Conservation (phyloP, 1,140 invertebrate species). For the Drosophila kikkawai region DNA sequence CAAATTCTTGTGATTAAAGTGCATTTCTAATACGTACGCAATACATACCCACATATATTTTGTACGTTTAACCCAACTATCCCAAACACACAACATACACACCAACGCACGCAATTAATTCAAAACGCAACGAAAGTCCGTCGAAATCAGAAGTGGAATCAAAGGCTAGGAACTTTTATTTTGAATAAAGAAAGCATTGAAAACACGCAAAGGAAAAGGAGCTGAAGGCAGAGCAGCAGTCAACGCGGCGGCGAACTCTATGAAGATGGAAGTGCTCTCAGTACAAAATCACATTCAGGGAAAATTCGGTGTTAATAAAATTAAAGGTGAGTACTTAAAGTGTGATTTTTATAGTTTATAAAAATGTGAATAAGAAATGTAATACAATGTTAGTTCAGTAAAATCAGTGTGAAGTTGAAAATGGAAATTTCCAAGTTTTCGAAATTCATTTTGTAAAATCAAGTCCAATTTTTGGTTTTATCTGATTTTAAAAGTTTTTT, state of each 20-base stretch:
- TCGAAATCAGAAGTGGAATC: slow-evolving; percentile 25
- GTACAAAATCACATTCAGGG: slow-evolving; percentile 85
- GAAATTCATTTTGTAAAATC: background rate
- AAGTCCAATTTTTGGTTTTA: background rate
- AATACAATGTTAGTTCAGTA: background rate
- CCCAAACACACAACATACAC: slow-evolving; percentile 22
- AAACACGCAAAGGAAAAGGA: slow-evolving; percentile 26
- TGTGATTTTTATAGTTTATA: background rate
- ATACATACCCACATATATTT: slow-evolving; percentile 28
- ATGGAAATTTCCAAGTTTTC: background rate
- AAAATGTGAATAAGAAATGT: background rate
- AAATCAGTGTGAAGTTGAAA: background rate
- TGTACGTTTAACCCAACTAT: slow-evolving; percentile 32
- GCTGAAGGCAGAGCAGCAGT: background rate
- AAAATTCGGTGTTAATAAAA: slow-evolving; percentile 85
- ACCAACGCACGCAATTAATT: slow-evolving; percentile 29
- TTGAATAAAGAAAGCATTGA: slow-evolving; percentile 17
- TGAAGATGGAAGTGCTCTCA: slow-evolving; percentile 85
- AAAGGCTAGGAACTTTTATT: slow-evolving; percentile 23
- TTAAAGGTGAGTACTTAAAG: slow-evolving; percentile 78
- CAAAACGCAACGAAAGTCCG: slow-evolving; percentile 52
- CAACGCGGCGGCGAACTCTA: slow-evolving; percentile 45
- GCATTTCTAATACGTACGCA: slow-evolving; percentile 80
- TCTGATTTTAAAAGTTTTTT: slow-evolving; percentile 5
- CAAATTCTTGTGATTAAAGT: slow-evolving; percentile 84